Conservation (phyloP, 2,113 vertebrate species). For the Megalops atlanticus region DNA sequence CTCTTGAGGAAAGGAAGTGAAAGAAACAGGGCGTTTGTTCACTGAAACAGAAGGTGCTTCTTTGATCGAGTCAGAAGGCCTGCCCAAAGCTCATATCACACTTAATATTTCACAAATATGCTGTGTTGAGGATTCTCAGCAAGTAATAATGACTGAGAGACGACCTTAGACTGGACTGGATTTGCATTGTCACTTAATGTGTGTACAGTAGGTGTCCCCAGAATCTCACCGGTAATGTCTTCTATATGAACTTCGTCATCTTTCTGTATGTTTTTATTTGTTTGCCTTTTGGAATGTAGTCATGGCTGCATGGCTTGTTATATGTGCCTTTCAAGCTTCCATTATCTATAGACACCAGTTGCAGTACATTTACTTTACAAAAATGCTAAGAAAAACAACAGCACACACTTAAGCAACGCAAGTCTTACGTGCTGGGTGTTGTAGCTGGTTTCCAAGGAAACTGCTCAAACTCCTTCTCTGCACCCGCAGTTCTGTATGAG, state of each 20-base stretch:
- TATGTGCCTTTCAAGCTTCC: neutral
- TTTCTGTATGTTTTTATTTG: neutral
- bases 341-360: neutral
- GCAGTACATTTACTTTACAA: neutral
- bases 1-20: slow-evolving; percentile 13
- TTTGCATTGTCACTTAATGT: neutral
- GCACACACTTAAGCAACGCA: neutral
- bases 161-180: neutral
- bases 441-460: neutral
- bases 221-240: neutral
- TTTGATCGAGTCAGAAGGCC: neutral
- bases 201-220: neutral
- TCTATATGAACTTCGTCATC: too few species aligned
- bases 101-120: neutral
- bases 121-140: too few species aligned
- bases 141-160: neutral
- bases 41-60: slow-evolving; percentile 7
- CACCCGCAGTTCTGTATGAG: too few species aligned
- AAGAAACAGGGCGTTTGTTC: slow-evolving; percentile 1
- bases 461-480: neutral
- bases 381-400: neutral
- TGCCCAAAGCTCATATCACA: neutral
- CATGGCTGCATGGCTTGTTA: neutral
- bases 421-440: neutral
- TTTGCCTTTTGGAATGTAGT: neutral